Evolutionary conservation across 2,797 vertebrate genomes (phyloP).

Genomic region (Spinibarbus caldwelli): DNA sequence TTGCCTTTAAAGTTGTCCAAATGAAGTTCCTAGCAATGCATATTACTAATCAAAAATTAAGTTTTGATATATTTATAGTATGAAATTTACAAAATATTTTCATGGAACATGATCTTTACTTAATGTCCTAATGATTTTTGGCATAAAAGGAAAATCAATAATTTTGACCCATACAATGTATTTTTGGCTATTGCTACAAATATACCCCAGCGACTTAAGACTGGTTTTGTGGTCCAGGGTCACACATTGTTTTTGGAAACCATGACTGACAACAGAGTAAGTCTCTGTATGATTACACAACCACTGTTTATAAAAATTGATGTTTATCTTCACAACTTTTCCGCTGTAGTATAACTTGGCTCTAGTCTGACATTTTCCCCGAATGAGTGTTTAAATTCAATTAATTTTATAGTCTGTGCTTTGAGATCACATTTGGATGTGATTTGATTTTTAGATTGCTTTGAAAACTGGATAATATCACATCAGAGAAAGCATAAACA

Average conservation of each 20-base stretch:
- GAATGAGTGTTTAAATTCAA: background rate
- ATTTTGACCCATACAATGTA: no score
- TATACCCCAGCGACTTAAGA: no score
- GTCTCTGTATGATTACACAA: background rate
- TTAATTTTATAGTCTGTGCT: slow-evolving; percentile 21
- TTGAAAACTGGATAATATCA: slow-evolving; percentile 5
- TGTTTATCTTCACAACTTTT: slow-evolving; percentile 26
- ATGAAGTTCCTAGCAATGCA: no score
- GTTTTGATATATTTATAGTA: no score
- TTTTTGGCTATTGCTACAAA: no score
- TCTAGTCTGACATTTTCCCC: background rate
- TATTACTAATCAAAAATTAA: no score
- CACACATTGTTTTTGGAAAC: slow-evolving; percentile 1
- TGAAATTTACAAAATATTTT: no score
- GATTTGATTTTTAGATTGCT: slow-evolving; percentile 1
- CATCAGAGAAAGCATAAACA: slow-evolving; percentile 5
- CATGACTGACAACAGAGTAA: background rate
- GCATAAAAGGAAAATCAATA: no score
- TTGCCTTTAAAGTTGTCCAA: no score
- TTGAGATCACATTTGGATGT: slow-evolving; percentile 28
- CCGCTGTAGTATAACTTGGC: slow-evolving; percentile 6
- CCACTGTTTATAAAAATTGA: background rate
- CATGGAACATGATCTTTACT: no score
- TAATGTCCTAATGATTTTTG: no score
- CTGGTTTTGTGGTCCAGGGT: no score